Evolutionary conservation across 2,888 invertebrate species (phyloP), one percentile per base, ranked within the genome.

Genomic region (Eupithecia exiguata): DNA sequence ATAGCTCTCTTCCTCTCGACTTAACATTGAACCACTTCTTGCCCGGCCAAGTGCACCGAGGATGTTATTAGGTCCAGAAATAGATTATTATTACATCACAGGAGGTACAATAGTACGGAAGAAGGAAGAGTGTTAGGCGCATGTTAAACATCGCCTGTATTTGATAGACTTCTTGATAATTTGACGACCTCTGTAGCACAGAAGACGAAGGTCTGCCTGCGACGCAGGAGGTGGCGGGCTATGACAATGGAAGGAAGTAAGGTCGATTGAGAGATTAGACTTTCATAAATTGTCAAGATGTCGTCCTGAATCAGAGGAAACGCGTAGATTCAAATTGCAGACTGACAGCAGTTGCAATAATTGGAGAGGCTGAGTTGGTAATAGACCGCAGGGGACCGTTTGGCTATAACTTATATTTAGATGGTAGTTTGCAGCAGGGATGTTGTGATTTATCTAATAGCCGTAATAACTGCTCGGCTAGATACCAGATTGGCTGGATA

Each of bases 1-100:
- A 94, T 91, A 81, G 82, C 79, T 80, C 62, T 74, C 89, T 92
- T 94, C 94, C 94, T 91, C 91, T 80, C 85, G 79, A 79, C 81
- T 85, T 92, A 92, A 92, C 94, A 94, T 94, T 94, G 94, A 92
- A 92, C 93, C 89, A 93, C 87, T 91, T 92, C 90, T 88, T 84
- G 86, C 83, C 82, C 89, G 92, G 92, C 92, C 94, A 93, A 93
- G 93, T 93, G 93, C 93, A 93, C 89, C 86, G 89, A 88, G 89
- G 90, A 90, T 90, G 90, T 91, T 87, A 84, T 89, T 90, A 88
- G 78, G 79, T 76, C 77, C 88, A 83, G 81, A 92, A 92, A 93
- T 92, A 92, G 91, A 91, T 85, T 86, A 71, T 66, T 77, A 75
- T 79, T 77, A 78, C 77, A 78, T 79, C 78, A 70, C 70, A 68